Conservation (phyloP, 2,113 vertebrate species). For the Datnioides undecimradiatus region DNA sequence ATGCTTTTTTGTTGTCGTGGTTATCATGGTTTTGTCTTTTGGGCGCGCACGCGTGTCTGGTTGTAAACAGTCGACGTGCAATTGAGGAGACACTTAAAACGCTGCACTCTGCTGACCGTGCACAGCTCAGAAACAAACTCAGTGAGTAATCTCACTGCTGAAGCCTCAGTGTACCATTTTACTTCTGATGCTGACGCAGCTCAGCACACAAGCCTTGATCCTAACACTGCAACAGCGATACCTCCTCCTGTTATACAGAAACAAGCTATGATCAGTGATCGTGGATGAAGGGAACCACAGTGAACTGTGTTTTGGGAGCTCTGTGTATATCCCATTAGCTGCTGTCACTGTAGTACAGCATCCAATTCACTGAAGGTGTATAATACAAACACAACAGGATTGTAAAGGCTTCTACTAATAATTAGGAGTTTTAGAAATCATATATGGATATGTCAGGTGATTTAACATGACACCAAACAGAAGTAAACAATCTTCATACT, state of each 20-base stretch:
- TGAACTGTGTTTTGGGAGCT: not conserved
- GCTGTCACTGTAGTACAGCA: not conserved
- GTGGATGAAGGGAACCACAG: not conserved
- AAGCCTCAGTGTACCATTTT: not conserved
- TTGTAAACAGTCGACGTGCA: not conserved
- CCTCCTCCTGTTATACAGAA: too few relatives aligned
- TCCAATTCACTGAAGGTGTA: not conserved
- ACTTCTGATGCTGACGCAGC: not conserved
- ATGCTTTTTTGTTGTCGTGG: not conserved
- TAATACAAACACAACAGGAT: not conserved
- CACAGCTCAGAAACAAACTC: too few relatives aligned
- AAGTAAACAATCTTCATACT: not conserved
- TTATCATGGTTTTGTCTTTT: not conserved
- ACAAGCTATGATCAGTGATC: too few relatives aligned
- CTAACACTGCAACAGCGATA: not conserved
- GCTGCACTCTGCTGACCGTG: too few relatives aligned
- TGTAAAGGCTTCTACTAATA: not conserved
- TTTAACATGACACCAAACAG: not conserved
- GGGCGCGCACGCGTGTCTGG: not conserved
- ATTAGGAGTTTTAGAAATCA: too few relatives aligned
- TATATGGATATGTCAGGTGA: not conserved
- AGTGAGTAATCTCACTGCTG: not conserved
- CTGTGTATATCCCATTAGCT: not conserved
- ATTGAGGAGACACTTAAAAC: too few relatives aligned
- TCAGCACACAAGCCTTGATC: not conserved